phyloP scores from a whole-genome alignment of 2,888 invertebrate species.

The Pogonocherus hispidulus region DNA sequence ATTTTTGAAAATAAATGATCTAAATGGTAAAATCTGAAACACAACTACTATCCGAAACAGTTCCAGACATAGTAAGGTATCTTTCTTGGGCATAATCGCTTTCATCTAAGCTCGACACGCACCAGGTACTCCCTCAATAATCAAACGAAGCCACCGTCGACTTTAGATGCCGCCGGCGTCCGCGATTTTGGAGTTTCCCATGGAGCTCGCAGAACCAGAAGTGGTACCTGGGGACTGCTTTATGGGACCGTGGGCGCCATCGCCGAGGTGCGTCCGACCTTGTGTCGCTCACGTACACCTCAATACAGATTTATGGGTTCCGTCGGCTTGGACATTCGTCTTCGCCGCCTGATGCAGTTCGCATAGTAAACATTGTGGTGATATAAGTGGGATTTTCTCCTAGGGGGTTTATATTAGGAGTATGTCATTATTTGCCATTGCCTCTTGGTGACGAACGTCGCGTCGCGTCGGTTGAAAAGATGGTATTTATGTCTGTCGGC shows the following conservation, averaged over 20 bases:
- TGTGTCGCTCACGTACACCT: conserved; percentile 58
- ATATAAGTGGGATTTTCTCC: conserved; percentile 41
- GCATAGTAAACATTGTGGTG: conserved; percentile 46
- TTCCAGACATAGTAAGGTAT: too few relatives aligned
- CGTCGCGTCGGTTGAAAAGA: not conserved
- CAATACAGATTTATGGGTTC: conserved; percentile 56
- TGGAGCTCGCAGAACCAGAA: conserved; percentile 44
- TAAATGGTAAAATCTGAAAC: too few relatives aligned
- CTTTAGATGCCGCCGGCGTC: conserved; percentile 20
- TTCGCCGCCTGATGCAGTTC: conserved; percentile 45
- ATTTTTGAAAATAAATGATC: too few relatives aligned
- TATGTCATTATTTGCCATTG: conserved; percentile 9
- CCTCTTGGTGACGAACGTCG: not conserved
- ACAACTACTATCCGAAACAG: too few relatives aligned
- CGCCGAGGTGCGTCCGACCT: conserved; percentile 61
- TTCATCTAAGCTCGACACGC: too few relatives aligned
- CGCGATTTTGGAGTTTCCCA: conserved; percentile 40
- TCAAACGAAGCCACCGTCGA: not conserved
- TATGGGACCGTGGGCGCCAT: conserved; percentile 59
- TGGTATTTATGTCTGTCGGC: not conserved
- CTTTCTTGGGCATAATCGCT: too few relatives aligned
- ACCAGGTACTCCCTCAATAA: not conserved
- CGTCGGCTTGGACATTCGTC: conserved; percentile 46
- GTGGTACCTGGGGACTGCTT: conserved; percentile 50
- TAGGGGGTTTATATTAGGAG: conserved; percentile 21